Evolutionary conservation across 1,140 invertebrate species (phyloP).

Genomic region (Macrosteles quadrilineatus): DNA sequence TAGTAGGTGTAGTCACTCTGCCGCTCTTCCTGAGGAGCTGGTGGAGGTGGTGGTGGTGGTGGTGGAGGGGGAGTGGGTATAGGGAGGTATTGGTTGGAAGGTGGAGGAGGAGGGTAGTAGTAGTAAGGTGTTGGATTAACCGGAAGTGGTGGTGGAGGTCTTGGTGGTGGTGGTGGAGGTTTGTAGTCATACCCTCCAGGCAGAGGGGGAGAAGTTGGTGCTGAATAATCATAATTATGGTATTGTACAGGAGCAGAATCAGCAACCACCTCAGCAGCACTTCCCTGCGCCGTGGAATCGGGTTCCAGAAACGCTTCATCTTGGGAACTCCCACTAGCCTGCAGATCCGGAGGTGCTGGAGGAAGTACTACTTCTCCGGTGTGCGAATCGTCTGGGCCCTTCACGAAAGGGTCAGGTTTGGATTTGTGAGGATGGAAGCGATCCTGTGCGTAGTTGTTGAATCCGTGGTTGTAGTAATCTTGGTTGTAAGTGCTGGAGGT

Average conservation of each 20-base stretch:
- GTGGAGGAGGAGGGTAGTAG: not conserved
- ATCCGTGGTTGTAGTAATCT: not conserved
- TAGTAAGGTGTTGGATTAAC: not conserved
- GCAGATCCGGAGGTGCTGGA: not conserved
- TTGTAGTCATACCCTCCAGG: not conserved
- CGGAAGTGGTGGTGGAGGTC: not conserved
- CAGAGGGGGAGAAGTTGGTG: not conserved
- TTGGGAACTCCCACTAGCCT: not conserved
- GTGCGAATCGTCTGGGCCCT: not conserved
- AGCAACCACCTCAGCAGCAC: not conserved
- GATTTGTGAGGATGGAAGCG: not conserved
- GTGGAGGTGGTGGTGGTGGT: constrained; percentile 25
- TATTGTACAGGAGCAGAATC: not conserved
- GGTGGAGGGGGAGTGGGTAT: not conserved
- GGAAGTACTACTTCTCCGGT: not conserved
- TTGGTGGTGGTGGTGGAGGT: not conserved
- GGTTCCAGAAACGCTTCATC: not conserved
- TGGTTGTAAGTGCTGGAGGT: too few relatives aligned
- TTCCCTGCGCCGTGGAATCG: not conserved
- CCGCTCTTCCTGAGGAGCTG: constrained; percentile 45
- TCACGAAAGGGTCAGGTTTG: not conserved
- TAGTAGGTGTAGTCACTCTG: constrained; percentile 77
- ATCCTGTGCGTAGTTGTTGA: not conserved
- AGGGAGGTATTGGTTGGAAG: not conserved
- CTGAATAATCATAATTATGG: not conserved